A percentile compares a stretch with the other conserved stretches of the same genome.
Conservation (phyloP, 2,113 vertebrate species). For the Corapipo altera region DNA sequence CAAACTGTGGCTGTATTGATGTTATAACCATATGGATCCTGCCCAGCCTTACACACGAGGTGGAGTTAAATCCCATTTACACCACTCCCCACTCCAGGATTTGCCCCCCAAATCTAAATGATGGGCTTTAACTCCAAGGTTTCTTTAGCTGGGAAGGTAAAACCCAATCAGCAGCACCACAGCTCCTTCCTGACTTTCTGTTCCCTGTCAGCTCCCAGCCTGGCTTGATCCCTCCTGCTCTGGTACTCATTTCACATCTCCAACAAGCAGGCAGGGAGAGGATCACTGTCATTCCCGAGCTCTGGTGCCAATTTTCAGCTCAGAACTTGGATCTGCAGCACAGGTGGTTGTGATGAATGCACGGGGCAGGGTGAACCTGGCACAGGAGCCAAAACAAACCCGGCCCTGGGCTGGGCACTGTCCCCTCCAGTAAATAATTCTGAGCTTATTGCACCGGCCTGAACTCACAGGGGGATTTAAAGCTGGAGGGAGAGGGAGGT, state of each 20-base stretch:
- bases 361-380: neutral
- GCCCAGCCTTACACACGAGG: neutral
- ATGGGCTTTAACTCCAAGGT: neutral
- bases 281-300: rapidly evolving
- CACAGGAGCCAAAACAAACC: neutral
- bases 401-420: neutral
- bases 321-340: neutral
- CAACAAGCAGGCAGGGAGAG: neutral
- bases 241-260: neutral
- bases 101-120: neutral
- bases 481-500: neutral
- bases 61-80: neutral
- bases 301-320: neutral
- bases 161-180: rapidly evolving
- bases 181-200: neutral
- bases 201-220: neutral
- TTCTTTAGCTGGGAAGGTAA: neutral
- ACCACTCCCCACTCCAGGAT: neutral
- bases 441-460: neutral
- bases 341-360: too few species aligned
- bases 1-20: neutral
- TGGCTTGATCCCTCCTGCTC: neutral
- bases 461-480: neutral
- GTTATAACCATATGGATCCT: neutral
- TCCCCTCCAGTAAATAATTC: neutral